Base-by-base conservation (phyloP, 2,888 invertebrate genomes). In the Hemistola chrysoprasaria region DNA sequence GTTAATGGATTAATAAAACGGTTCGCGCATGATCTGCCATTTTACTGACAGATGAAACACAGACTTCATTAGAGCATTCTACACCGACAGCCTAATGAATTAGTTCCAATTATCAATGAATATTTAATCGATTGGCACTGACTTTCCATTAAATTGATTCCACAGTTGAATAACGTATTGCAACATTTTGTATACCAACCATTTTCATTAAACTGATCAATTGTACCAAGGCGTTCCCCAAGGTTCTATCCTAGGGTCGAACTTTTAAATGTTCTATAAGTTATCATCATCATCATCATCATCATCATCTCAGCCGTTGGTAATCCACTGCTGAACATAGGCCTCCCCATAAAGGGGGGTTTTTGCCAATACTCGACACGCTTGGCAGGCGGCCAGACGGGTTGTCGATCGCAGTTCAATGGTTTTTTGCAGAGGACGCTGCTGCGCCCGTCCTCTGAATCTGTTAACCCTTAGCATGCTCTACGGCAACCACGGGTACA, bases 221-320 rank as follows among this genome's bases (percentile, higher is more conserved):
- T 21, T 31, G 26, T 20, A 20, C 9, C 6, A 20, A 8, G 21
- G 53, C 6, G 24, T 56, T 4, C 40, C 51, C 16, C 54, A 58
- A 47, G 63, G 61, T 22, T 26, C 37, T 8, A 30, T 25, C 41
- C 36, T 53, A 11, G 49, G 48, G 11, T n/a, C n/a, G n/a, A n/a
- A n/a, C n/a, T n/a, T n/a, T n/a, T n/a, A n/a, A n/a, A n/a, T n/a
- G n/a, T n/a, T n/a, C n/a, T n/a, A n/a, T n/a, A n/a, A n/a, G n/a
- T n/a, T n/a, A n/a, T n/a, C n/a, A n/a, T n/a, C n/a, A n/a, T n/a
- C n/a, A n/a, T n/a, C n/a, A n/a, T n/a, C n/a, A n/a, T n/a, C n/a
- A n/a, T n/a, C n/a, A n/a, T n/a, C n/a, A n/a, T n/a, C n/a, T n/a
- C n/a, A n/a, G n/a, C n/a, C n/a, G n/a, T n/a, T n/a, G n/a, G n/a